Base-by-base conservation (phyloP, 1,140 invertebrate genomes). In the Cepaea nemoralis region DNA sequence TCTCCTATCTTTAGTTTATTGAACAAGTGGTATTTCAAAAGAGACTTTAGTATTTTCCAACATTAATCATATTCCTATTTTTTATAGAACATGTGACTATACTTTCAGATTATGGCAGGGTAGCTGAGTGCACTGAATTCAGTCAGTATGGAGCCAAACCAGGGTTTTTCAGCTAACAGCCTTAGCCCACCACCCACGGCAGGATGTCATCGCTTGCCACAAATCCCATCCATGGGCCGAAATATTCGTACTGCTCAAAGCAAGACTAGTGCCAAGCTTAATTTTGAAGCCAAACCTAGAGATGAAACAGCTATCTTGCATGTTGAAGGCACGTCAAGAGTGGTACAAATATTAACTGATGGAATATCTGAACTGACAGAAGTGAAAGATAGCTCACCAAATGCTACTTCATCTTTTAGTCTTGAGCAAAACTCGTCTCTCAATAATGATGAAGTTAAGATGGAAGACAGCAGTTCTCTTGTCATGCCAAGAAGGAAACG, bases 181-280 rank as follows among this genome's bases (percentile, higher is more conserved):
- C 24, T 79, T 27, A 40, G 45, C 5, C 45, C 66, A 31, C 78
- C 78, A 35, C 35, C 82, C 27, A 55, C 66, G 14, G 81, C 73
- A 39, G 82, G 82, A n/a, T 80, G 85, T 66, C 89, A 89, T 82
- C 83, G 86, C 35, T 80, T 90, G 5, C 89, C 89, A 27, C 89
- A 89, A 66, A 87, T 90, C 19, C 85, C 89, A 19, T 85, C 83
- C 16, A 84, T 88, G 84, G 84, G 83, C 19, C 71, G 85, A 8
- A 88, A 85, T 80, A 76, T 85, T 12, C 87, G 89, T 73, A 90
- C 88, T 70, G 88, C 88, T 50, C 88, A 90, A 74, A 90, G 88
- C 82, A 90, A 90, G 81, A 75, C 84, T 1, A 85, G 85, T 27
- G 83, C 83, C 2, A 88, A 88, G 42, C 55, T 69, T 35, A 59